Evolutionary conservation across 2,888 invertebrate species (phyloP), one percentile per base, ranked within the genome.

Genomic region (Drosophila nigritarsus): DNA sequence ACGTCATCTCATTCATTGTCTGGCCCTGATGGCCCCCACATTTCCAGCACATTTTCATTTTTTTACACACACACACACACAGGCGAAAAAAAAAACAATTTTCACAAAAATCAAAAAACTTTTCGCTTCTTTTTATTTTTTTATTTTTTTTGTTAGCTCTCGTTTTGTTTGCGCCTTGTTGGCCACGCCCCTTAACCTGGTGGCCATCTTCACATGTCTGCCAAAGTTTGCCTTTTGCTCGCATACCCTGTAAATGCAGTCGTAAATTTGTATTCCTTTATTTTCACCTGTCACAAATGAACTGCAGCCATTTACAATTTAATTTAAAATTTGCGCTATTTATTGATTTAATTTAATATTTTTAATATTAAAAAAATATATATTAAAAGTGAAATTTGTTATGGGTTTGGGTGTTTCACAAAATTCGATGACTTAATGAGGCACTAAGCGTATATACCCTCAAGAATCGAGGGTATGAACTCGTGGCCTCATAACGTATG

Each of bases 71-170:
- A 53, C 8, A 20, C 27, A 24, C 24, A 48, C 48, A 69, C 61
- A 78, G 63, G 27, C 58, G 64, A 78, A 64, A 69, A 45, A 45
- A 73, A 60, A 73, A 60, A 73, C 75, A 75, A 67, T 73, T 83
- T 71, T 71, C 54, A 73, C 64, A 84, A 83, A 87, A 87, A 78
- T 84, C 84, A 78, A 87, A 86, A 86, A 84, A 71, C 81, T 84
- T 83, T 75, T 51, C 45, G 53, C 51, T 29, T 50, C 40, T 45
- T 50, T 54, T 38, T 7, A n/a, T 38, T 18, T n/a, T 30, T 18
- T 32, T n/a, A 34, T 18, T n/a, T 30, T 18, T 32, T n/a, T n/a
- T 9, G 8, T 20, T 27, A 8, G 8, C 24, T 27, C 11, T 11
- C 51, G 51, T 78, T 78, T 67, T 73, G 54, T 73, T 64, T 54